A percentile compares a stretch with the other conserved stretches of the same genome.
These are phyloP conservation scores for Heliconius sara DNA, from an alignment of 2,888 invertebrate species.

Conservation along the genomic window DNA sequence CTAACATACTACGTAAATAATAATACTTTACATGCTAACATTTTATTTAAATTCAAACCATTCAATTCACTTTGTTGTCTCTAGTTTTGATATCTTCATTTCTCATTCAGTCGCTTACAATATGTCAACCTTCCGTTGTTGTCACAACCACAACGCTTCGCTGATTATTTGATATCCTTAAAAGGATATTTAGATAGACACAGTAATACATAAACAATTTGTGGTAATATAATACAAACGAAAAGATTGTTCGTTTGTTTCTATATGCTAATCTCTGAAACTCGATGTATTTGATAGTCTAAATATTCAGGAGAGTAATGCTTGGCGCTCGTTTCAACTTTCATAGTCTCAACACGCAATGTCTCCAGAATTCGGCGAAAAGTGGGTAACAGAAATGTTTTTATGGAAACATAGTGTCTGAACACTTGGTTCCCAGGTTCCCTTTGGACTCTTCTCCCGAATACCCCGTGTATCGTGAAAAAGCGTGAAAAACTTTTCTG, in stretches of 20 bases:
- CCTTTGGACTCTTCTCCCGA: too few species aligned
- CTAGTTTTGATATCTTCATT: not conserved
- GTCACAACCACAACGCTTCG: not conserved
- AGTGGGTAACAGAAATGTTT: too few species aligned
- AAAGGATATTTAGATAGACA: constrained; percentile 6
- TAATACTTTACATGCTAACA: not conserved
- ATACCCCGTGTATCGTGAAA: too few species aligned
- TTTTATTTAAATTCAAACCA: not conserved
- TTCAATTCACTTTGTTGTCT: not conserved
- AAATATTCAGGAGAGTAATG: too few species aligned
- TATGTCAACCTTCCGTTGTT: constrained; percentile 5
- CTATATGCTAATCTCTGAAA: not conserved
- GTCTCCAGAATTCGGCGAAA: too few species aligned
- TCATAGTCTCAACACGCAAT: too few species aligned
- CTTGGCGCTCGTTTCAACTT: too few species aligned
- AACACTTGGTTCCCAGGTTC: too few species aligned
- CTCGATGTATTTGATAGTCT: not conserved
- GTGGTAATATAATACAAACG: not conserved
- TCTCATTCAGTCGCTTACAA: constrained; percentile 15
- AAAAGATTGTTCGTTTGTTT: not conserved
- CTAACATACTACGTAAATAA: too few species aligned
- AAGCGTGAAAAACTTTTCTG: too few species aligned
- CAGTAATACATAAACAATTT: not conserved
- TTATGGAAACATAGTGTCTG: too few species aligned
- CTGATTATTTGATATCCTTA: not conserved